These are phyloP conservation scores for Xylophagus ater DNA, from an alignment of 2,888 invertebrate species.

Conservation along the genomic window DNA sequence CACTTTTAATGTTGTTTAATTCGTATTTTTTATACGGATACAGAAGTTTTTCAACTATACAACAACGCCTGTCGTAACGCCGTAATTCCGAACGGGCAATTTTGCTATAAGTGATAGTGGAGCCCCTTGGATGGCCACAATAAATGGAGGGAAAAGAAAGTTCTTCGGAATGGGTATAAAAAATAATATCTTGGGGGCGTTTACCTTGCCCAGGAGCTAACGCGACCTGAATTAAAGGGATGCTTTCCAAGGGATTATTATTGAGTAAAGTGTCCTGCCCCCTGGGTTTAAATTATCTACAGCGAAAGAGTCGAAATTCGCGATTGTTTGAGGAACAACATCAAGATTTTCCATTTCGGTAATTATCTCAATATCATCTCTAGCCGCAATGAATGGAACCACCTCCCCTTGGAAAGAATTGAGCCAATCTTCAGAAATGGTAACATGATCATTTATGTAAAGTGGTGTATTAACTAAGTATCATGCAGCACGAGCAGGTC, in stretches of 20 bases:
- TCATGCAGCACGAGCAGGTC: conserved; percentile 16
- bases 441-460: background rate
- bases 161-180: conserved; percentile 18
- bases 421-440: background rate
- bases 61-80: background rate
- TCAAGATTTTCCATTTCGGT: no score
- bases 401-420: background rate
- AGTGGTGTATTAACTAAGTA: conserved; percentile 12
- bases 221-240: no score
- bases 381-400: no score
- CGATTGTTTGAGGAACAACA: no score
- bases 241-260: conserved; percentile 12
- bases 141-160: conserved; percentile 18
- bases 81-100: background rate
- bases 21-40: conserved; percentile 1
- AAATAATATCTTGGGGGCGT: conserved; percentile 15
- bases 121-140: conserved; percentile 15
- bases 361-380: no score
- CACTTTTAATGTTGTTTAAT: background rate
- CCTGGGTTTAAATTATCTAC: conserved; percentile 16
- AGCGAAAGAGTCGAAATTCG: conserved; percentile 14
- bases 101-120: no score
- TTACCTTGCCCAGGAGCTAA: conserved; percentile 20
- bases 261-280: conserved; percentile 18
- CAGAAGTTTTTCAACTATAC: background rate